Conservation (phyloP, 1,140 invertebrate genomes). For the roundworm (Caenorhabditis elegans) region DNA sequence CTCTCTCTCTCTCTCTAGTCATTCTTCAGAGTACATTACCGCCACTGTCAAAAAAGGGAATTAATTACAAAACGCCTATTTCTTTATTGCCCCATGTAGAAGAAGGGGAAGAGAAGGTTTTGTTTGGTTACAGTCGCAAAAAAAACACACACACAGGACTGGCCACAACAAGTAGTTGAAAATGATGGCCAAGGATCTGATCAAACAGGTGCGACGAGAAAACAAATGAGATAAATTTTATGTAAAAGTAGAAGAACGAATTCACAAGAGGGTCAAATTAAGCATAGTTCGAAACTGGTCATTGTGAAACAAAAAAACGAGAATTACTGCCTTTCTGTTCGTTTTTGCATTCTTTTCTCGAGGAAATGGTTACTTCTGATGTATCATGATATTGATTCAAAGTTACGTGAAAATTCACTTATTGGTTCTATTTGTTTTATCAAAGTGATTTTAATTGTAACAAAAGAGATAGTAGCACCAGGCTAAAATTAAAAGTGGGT, state of each 20-base stretch:
- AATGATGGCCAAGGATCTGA: background rate
- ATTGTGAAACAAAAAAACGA: constrained; percentile 1
- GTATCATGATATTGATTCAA: too few species aligned
- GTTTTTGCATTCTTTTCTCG: background rate
- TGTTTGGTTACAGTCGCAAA: constrained; percentile 14
- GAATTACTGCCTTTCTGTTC: background rate
- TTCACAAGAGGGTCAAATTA: background rate
- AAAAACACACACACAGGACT: constrained; percentile 24
- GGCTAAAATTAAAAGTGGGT: too few species aligned
- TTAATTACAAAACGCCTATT: constrained; percentile 31
- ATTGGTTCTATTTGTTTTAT: too few species aligned
- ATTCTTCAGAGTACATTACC: constrained; percentile 15
- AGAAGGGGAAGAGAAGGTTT: background rate
- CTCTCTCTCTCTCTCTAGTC: background rate
- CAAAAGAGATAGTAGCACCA: background rate
- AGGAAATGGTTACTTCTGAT: background rate
- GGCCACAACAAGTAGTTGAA: background rate
- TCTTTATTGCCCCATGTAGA: background rate
- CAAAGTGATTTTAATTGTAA: too few species aligned
- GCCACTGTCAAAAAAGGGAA: background rate
- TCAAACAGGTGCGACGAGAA: background rate
- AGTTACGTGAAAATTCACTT: too few species aligned
- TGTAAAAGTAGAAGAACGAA: background rate
- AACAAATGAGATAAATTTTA: background rate
- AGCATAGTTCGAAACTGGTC: constrained; percentile 17